Conservation (phyloP, 2,797 vertebrate genomes). For the Sebastiscus tertius region DNA sequence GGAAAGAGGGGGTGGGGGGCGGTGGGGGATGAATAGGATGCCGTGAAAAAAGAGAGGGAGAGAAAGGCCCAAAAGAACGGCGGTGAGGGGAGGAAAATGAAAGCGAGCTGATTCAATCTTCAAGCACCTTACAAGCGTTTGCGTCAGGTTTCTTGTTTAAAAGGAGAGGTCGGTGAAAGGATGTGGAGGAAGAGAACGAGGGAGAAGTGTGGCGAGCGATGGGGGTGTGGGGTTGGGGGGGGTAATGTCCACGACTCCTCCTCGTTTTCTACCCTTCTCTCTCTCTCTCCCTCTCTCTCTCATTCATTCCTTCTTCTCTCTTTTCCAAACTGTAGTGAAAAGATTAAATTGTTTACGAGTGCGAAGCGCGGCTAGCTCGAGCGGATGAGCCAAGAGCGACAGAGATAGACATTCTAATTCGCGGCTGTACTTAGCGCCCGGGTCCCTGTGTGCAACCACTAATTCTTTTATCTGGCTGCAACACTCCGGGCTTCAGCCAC, state of each 20-base stretch:
- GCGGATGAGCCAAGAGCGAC: constrained; percentile 94
- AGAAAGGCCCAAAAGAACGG: constrained; percentile 62
- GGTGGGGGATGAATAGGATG: constrained; percentile 35
- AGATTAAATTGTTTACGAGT: constrained; percentile 99
- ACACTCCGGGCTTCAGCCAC: constrained; percentile 96
- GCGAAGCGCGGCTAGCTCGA: constrained; percentile 87
- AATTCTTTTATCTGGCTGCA: constrained; percentile 99
- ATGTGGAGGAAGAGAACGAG: constrained; percentile 48
- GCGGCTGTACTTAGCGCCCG: constrained; percentile 90
- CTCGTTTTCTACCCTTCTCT: constrained; percentile 59
- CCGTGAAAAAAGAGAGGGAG: constrained; percentile 43
- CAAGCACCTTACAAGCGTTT: constrained; percentile 85
- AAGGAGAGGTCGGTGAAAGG: constrained; percentile 73
- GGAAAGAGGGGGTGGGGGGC: not conserved
- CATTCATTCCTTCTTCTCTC: constrained; percentile 51
- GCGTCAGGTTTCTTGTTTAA: constrained; percentile 84
- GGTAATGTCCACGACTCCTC: constrained; percentile 82
- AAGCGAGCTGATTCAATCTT: constrained; percentile 81
- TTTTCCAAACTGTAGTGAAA: constrained; percentile 93
- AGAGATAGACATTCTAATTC: constrained; percentile 99
- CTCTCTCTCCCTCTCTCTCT: constrained; percentile 52
- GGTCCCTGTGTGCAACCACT: constrained; percentile 93
- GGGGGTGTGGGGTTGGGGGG: constrained; percentile 4
- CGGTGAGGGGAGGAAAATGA: constrained; percentile 63
- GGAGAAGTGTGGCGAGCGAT: constrained; percentile 11